A percentile compares a stretch with the other conserved stretches of the same genome.
These are phyloP conservation scores for Macrostomum lignano DNA, from an alignment of 1,140 invertebrate genomes.

Conservation along the genomic window DNA sequence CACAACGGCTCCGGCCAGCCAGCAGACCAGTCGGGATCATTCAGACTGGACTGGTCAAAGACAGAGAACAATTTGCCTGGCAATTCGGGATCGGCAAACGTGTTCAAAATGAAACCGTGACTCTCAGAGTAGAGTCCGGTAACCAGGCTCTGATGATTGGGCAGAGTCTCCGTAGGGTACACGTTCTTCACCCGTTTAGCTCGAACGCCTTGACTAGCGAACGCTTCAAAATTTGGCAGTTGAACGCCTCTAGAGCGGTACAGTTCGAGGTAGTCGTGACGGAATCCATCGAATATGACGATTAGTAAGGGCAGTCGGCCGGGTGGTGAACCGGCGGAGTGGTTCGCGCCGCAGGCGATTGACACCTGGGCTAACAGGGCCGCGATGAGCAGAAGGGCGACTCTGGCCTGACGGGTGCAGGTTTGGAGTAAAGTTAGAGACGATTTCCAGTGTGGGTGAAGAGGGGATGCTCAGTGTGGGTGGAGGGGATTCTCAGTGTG, in stretches of 20 bases:
- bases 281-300: constrained; percentile 36
- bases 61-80: constrained; percentile 2
- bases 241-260: constrained; percentile 3
- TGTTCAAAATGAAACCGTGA: constrained; percentile 41
- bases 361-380: too few relatives aligned
- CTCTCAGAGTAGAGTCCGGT: constrained; percentile 40
- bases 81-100: constrained; percentile 30
- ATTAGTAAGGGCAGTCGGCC: too few relatives aligned
- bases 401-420: too few relatives aligned
- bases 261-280: constrained; percentile 35
- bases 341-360: too few relatives aligned
- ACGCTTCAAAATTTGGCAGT: constrained; percentile 16
- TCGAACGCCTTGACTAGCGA: constrained; percentile 13
- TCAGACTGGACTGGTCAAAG: background rate
- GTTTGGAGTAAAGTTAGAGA: too few relatives aligned
- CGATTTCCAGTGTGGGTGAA: too few relatives aligned
- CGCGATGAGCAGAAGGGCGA: too few relatives aligned
- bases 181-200: constrained; percentile 23
- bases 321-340: too few relatives aligned
- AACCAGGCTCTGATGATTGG: constrained; percentile 46
- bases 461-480: too few relatives aligned
- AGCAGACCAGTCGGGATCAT: background rate
- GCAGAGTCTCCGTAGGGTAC: constrained; percentile 46
- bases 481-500: too few relatives aligned
- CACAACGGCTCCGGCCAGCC: background rate